Evolutionary conservation across 2,113 vertebrate species (phyloP), one percentile per base, ranked within the genome.

Genomic region (Chauna torquata): DNA sequence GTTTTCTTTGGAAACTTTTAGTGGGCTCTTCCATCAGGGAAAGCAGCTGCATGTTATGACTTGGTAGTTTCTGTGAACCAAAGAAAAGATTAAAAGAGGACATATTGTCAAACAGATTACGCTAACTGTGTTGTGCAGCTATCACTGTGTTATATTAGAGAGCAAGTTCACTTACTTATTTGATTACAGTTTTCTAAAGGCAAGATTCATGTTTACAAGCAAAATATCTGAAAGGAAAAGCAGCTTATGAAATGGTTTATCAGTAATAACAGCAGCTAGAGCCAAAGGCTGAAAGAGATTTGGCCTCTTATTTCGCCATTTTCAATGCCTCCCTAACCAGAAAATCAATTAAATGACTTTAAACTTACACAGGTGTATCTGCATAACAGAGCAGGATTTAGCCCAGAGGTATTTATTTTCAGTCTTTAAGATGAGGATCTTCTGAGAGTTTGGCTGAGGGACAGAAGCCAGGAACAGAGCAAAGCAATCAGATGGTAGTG

Each of bases 171-270:
- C 11, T 90, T 81, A 65, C 11, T 90, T 81, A 65, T 44, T 89
- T 97, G 94, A 94, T 96, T 94, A 78, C 11, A 58, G 61, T 69
- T 95, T 96, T 91, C 88, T 91, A 91, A 89, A 94, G 79, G 74
- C 69, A 89, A 87, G 83, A 92, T 77, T 91, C 2, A 2, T 82
- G 58, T 94, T 93, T 92, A 84, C 81, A 91, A 91, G 81, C 6
- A 92, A 85, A 84, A 89, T 87, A 91, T 52, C 52, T 93, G 61
- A 87, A 94, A 92, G 94, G 47, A 27, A 86, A 92, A 96, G 28
- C 49, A 92, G 61, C 24, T 94, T 95, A 82, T 76, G 57, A 94
- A 94, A 92, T 30, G 5, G 34, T 69, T 94, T 94, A 91, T 91
- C 74, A 45, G 92, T 87, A 92, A 72, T 54, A 95, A 77, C 49